Base-by-base conservation (phyloP, 1,140 invertebrate genomes). In the Rhagoletis zephyria region DNA sequence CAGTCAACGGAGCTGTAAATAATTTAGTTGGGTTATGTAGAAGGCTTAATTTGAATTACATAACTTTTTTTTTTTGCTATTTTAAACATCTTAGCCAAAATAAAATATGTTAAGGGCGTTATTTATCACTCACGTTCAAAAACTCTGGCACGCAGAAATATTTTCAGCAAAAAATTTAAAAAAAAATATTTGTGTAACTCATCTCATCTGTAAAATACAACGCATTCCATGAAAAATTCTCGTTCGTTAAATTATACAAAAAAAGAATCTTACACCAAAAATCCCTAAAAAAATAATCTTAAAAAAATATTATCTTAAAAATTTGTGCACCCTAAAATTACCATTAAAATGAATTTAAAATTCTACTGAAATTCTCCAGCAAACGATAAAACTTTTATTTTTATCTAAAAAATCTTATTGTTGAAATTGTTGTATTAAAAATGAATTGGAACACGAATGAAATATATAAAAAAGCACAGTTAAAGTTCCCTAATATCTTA, bases 371-470 rank as follows among this genome's bases (percentile, higher is more conserved):
- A 40, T 85, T 85, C 51, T 40, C 59, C 60, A n/a, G 59, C 45
- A 81, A 59, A 0, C 45, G 42, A 74, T 45, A 74, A 67, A 1
- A 67, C 2, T 4, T 16, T 1, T 74, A 74, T 74, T 74, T 74
- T 74, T 74, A n/a, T 45, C 14, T 74, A 45, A 16, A 16, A 74
- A 42, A 74, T 45, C 67, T 74, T 74, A 74, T 74, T 74, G 42
- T 48, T 45, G 12, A 40, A 74, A 16, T 74, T 12, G 48, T n/a
- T 74, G 67, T 74, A 74, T 16, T 4, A 74, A 74, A 4, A 4
- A 16, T 67, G 10, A 12, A 3, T 30, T 30, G 30, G 30, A 30
- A 30, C 30, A 30, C 30, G 51, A 67, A 42, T 67, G n/a, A 67
- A 67, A 42, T 67, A 40, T 30, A 30, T 30, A 67, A 30, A 56